Evolutionary conservation across 2,113 vertebrate species (phyloP).

Genomic region (Trichomycterus rosablanca): DNA sequence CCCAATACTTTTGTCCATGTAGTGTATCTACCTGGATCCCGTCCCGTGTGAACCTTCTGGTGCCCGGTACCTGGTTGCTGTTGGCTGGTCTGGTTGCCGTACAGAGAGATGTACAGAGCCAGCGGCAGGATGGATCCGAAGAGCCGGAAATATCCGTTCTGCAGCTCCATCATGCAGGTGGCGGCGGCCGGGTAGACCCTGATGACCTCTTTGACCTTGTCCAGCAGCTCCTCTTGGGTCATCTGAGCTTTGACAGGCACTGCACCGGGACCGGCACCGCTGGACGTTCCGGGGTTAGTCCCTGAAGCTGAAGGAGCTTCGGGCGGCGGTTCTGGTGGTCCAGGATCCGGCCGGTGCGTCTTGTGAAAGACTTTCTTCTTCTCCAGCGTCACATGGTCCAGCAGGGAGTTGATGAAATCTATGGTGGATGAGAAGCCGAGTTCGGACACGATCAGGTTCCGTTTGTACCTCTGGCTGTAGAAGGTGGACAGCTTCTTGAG

Average conservation of each 20-base stretch:
- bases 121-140: slow-evolving; percentile 52
- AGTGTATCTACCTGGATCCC: too few species aligned
- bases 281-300: neutral
- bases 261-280: neutral
- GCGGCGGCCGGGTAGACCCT: slow-evolving; percentile 23
- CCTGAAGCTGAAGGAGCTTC: neutral
- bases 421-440: slow-evolving; percentile 52
- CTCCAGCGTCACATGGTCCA: slow-evolving; percentile 44
- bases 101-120: slow-evolving; percentile 54
- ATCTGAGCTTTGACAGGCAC: slow-evolving; percentile 16
- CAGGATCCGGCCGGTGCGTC: slow-evolving; percentile 17
- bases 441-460: slow-evolving; percentile 36
- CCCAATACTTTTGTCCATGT: too few species aligned
- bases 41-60: neutral
- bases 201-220: slow-evolving; percentile 55
- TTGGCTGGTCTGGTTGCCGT: slow-evolving; percentile 37
- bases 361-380: slow-evolving; percentile 50
- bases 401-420: slow-evolving; percentile 47
- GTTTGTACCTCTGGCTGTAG: slow-evolving; percentile 49
- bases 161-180: slow-evolving; percentile 51
- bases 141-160: slow-evolving; percentile 39
- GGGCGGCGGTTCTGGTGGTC: neutral
- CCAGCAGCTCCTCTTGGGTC: slow-evolving; percentile 52
- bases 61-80: neutral
- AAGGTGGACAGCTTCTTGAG: slow-evolving; percentile 36